Evolutionary conservation across 2,797 vertebrate species (phyloP).

Genomic region (Liparis tanakae): DNA sequence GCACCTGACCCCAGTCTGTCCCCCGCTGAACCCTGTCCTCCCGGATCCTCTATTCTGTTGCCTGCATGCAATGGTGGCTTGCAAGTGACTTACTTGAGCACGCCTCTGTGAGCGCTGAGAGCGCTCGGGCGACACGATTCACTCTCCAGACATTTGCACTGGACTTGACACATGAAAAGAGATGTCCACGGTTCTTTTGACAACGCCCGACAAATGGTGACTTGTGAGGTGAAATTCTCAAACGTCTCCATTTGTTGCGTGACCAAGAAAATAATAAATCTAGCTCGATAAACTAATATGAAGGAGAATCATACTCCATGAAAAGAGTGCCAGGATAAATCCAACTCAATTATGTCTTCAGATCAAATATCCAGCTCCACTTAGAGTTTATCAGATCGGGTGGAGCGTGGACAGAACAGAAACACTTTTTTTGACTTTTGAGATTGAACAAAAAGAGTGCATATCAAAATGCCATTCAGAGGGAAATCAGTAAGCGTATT

Average conservation of each 20-base stretch:
- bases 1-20: constrained; percentile 77
- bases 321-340: constrained; percentile 55
- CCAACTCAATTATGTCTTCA: constrained; percentile 52
- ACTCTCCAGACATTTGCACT: constrained; percentile 15
- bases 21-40: constrained; percentile 73
- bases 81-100: constrained; percentile 82
- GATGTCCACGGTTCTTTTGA: constrained; percentile 4
- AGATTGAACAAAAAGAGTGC: constrained; percentile 42
- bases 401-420: constrained; percentile 41
- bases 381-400: constrained; percentile 52
- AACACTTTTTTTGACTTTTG: constrained; percentile 21
- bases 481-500: constrained; percentile 42
- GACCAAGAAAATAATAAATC: background rate
- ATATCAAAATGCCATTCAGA: constrained; percentile 59
- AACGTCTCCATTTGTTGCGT: constrained; percentile 31
- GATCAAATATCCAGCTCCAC: constrained; percentile 57
- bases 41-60: constrained; percentile 80
- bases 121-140: constrained; percentile 8
- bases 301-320: constrained; percentile 35
- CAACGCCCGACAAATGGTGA: constrained; percentile 23
- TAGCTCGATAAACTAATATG: constrained; percentile 43
- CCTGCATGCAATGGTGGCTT: constrained; percentile 81
- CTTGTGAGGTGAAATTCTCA: constrained; percentile 29
- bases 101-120: constrained; percentile 72
- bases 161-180: constrained; percentile 27